Evolutionary conservation across 2,113 vertebrate species (phyloP), one percentile per base, ranked within the genome.

Genomic region (Natator depressus): DNA sequence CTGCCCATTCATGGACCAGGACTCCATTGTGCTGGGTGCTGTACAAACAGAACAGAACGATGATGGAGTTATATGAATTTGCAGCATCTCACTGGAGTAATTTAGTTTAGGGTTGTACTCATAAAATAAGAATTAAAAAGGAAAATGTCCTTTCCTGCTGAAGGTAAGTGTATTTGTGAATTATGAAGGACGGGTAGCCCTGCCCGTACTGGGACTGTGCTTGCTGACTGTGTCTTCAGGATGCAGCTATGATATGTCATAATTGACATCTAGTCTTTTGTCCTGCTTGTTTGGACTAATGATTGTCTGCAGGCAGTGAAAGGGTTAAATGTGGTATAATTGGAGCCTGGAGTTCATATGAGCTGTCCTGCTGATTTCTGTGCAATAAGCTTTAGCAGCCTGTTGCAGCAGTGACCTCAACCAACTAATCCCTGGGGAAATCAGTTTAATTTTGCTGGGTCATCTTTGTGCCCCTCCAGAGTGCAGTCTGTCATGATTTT

Each of bases 361-460:
- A 93, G 97, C 92, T 91, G 80, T 92, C 90, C 75, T 92, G 82
- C 87, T 96, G 55, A 92, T 51, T 95, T 86, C 89, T 93, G 85
- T 85, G 94, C 97, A 90, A 24, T 89, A 80, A 91, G 94, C 93
- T 96, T 93, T 94, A 92, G 89, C 62, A 57, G 94, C 90, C 88
- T 85, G 13, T 53, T 92, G 93, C 46, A 8, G 82, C 69, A 95
- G 25, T 97, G 94, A 93, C 90, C 91, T 95, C 89, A 84, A 75
- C 13, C 78, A 90, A 79, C 38, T 91, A 95, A 96, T 97, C 91
- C 96, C 91, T 54, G 2, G 93, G 87, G 90, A 92, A 96, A 51
- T 65, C 57, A 85, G 82, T 94, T 91, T 89, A 87, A 69, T 89
- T 94, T 96, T 97, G 94, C 92, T 97, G 91, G 94, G 92, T 97